These are phyloP conservation scores for Progne subis DNA, from an alignment of 2,113 vertebrate species.

Conservation along the genomic window DNA sequence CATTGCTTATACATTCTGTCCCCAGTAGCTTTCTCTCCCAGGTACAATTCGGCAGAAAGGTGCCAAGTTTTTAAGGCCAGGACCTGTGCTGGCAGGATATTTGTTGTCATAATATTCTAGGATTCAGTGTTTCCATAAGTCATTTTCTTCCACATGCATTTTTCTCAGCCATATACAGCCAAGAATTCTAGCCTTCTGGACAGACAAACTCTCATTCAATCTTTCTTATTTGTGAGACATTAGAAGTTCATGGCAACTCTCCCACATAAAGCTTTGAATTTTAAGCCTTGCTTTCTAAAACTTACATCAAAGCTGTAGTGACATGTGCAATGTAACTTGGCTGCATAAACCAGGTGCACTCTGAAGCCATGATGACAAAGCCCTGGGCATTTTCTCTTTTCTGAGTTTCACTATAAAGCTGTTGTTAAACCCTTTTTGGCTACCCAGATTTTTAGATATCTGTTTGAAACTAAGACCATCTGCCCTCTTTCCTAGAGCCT, in stretches of 20 bases:
- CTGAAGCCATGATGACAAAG: background rate
- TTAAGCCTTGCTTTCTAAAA: slow-evolving; percentile 13
- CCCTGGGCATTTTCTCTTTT: background rate
- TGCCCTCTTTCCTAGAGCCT: background rate
- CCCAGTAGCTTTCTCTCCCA: background rate
- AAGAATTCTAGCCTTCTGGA: background rate
- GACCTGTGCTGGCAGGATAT: background rate
- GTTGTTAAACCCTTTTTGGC: background rate
- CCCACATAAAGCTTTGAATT: background rate
- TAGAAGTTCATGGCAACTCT: background rate
- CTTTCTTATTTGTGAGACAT: background rate
- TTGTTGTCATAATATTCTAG: background rate
- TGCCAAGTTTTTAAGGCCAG: background rate
- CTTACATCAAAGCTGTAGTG: background rate
- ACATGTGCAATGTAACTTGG: background rate
- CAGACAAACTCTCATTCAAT: background rate
- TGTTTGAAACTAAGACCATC: background rate
- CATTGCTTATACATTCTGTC: background rate
- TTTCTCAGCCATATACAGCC: background rate
- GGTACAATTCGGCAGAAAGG: background rate
- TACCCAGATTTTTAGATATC: background rate
- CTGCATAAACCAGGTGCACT: background rate
- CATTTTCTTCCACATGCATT: background rate
- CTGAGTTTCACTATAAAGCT: background rate
- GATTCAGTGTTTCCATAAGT: background rate